Evolutionary conservation across 1,140 invertebrate genomes (phyloP).

Genomic region (Lasioglossum baleicum): DNA sequence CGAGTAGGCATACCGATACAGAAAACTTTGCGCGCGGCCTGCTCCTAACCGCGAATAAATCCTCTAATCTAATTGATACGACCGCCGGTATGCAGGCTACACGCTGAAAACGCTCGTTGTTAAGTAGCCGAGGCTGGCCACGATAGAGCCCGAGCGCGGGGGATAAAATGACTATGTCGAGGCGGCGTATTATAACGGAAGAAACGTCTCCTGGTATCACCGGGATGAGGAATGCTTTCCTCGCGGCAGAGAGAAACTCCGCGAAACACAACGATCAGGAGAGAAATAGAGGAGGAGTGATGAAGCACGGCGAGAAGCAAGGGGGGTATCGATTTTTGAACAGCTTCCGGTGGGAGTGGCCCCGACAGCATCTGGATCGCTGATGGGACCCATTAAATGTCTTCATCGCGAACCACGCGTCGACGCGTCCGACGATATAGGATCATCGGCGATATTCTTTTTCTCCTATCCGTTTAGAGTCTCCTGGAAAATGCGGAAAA

Average conservation of each 20-base stretch:
- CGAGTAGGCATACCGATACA: slow-evolving; percentile 55
- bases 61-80: slow-evolving; percentile 75
- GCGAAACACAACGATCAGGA: neutral
- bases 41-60: slow-evolving; percentile 70
- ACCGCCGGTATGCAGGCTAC: slow-evolving; percentile 48
- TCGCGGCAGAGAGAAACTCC: neutral
- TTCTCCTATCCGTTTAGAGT: neutral
- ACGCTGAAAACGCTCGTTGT: slow-evolving; percentile 64
- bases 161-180: slow-evolving; percentile 26
- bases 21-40: slow-evolving; percentile 56
- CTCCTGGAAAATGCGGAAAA: neutral
- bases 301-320: neutral
- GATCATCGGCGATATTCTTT: neutral
- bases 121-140: slow-evolving; percentile 55
- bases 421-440: neutral
- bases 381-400: slow-evolving; percentile 35
- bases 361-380: slow-evolving; percentile 22
- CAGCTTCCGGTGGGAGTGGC: slow-evolving; percentile 49
- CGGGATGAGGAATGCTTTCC: slow-evolving; percentile 24
- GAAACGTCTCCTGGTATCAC: slow-evolving; percentile 1
- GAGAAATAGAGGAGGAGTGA: neutral
- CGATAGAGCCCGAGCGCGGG: slow-evolving; percentile 8
- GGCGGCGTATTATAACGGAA: slow-evolving; percentile 19
- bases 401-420: slow-evolving; percentile 34
- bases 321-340: slow-evolving; percentile 39